phyloP scores from a whole-genome alignment of 53 echinoderm and acorn worm species.

The Temnopleurus reevesii region DNA sequence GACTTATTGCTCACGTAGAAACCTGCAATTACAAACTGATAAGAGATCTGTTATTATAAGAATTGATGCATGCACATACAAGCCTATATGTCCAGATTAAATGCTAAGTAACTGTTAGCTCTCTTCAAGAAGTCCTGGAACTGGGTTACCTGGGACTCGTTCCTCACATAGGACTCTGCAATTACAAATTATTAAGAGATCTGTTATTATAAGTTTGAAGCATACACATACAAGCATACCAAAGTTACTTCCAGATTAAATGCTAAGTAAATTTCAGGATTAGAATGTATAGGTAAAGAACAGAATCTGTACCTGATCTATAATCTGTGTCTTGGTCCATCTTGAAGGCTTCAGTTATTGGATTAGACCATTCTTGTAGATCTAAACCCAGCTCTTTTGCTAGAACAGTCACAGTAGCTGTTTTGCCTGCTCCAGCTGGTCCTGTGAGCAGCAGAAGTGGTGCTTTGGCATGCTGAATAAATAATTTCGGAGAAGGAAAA shows the following conservation, averaged over 20 bases:
- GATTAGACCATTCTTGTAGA: constrained; percentile 94
- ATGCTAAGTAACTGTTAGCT: constrained; percentile 89
- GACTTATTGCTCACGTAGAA: no score
- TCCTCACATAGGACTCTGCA: constrained; percentile 56
- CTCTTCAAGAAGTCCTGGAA: constrained; percentile 93
- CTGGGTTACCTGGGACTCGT: constrained; percentile 82
- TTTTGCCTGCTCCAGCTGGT: constrained; percentile 94
- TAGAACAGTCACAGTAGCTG: constrained; percentile 78
- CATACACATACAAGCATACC: no score
- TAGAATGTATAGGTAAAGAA: no score
- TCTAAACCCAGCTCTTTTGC: constrained; percentile 80
- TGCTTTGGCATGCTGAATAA: constrained; percentile 55
- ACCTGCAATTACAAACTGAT: no score
- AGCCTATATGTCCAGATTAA: no score
- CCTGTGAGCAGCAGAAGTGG: constrained; percentile 88
- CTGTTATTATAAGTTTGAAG: no score
- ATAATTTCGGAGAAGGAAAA: no score
- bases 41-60: no score
- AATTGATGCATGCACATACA: no score
- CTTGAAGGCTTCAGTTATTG: constrained; percentile 71
- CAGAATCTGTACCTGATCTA: constrained; percentile 55
- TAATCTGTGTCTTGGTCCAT: constrained; percentile 54
- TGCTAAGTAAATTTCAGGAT: no score
- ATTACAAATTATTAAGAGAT: no score
- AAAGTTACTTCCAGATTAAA: no score